These are phyloP conservation scores for Spizaetus ornatus DNA, from an alignment of 2,113 vertebrate species.

Conservation along the genomic window DNA sequence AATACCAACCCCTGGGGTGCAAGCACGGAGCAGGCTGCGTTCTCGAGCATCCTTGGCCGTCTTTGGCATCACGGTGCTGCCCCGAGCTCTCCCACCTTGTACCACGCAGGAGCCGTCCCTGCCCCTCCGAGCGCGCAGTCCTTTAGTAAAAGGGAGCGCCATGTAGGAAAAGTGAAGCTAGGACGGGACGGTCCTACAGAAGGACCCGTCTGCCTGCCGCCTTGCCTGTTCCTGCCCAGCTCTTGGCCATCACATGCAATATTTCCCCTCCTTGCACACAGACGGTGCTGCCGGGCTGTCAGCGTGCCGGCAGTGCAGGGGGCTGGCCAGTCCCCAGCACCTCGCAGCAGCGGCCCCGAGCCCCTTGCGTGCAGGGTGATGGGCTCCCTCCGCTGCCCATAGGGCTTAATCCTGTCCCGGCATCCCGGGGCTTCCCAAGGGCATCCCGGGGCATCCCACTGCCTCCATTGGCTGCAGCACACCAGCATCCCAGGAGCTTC, in stretches of 20 bases:
- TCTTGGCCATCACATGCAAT: rapidly evolving
- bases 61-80: background rate
- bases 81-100: background rate
- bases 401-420: background rate
- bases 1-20: background rate
- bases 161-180: background rate
- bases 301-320: background rate
- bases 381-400: rapidly evolving
- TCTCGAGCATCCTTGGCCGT: background rate
- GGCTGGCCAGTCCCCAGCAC: background rate
- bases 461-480: background rate
- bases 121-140: rapidly evolving
- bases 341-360: background rate
- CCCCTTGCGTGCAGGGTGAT: rapidly evolving
- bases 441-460: background rate
- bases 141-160: too few relatives aligned
- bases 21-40: rapidly evolving
- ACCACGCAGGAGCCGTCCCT: background rate
- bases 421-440: too few relatives aligned
- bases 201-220: background rate
- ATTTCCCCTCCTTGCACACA: background rate
- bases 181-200: rapidly evolving
- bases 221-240: background rate
- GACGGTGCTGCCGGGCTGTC: background rate
- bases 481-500: rapidly evolving